Evolutionary conservation across 1,140 invertebrate species (phyloP).

Genomic region (Caenorhabditis tropicalis): DNA sequence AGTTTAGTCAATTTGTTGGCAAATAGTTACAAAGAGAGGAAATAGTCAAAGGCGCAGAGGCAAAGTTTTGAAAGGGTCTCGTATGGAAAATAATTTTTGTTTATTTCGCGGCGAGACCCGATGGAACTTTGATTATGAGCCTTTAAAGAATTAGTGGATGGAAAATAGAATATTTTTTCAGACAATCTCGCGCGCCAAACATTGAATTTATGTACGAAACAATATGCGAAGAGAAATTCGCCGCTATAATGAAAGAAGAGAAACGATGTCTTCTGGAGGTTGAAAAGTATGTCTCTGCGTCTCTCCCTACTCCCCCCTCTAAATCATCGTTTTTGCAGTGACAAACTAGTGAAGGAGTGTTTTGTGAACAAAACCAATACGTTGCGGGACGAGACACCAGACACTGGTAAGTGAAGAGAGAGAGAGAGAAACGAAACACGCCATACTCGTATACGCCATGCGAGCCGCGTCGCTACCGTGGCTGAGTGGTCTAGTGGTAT

Average conservation of each 20-base stretch:
- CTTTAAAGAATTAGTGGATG: too few relatives aligned
- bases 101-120: too few relatives aligned
- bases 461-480: not conserved
- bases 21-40: not conserved
- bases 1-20: not conserved
- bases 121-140: too few relatives aligned
- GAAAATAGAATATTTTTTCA: too few relatives aligned
- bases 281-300: constrained; percentile 7
- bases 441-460: not conserved
- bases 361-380: constrained; percentile 53
- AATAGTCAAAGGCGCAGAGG: not conserved
- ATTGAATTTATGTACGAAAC: constrained; percentile 50
- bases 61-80: not conserved
- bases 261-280: constrained; percentile 37
- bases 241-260: constrained; percentile 42
- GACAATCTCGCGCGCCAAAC: constrained; percentile 40
- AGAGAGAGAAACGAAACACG: not conserved
- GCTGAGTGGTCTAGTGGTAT: constrained; percentile 44
- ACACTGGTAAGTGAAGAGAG: constrained; percentile 25
- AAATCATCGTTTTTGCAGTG: constrained; percentile 15
- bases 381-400: constrained; percentile 47
- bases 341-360: constrained; percentile 49
- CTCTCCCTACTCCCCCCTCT: not conserved
- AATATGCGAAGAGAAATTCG: constrained; percentile 50
- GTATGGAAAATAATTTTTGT: too few relatives aligned